Evolutionary conservation across 2,797 vertebrate species (phyloP).

Genomic region (Buphagus erythrorhynchus): DNA sequence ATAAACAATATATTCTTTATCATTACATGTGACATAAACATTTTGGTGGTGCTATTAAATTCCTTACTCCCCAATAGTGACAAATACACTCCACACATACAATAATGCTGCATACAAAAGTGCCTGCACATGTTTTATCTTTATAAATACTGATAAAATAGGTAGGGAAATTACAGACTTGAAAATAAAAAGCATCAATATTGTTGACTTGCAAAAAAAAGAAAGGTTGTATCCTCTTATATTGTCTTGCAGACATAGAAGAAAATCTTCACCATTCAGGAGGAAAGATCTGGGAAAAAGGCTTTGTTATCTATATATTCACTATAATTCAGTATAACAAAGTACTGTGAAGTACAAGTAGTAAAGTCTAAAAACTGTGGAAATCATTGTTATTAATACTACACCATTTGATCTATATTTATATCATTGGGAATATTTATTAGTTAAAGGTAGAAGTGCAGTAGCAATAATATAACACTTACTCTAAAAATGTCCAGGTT

Average conservation of each 20-base stretch:
- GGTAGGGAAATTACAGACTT: constrained; percentile 16
- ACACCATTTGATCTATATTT: not conserved
- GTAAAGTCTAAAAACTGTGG: not conserved
- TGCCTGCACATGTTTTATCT: not conserved
- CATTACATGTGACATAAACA: not conserved
- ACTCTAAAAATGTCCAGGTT: not conserved
- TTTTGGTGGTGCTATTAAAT: not conserved
- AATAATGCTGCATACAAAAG: not conserved
- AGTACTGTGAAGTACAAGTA: not conserved
- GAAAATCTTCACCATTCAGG: constrained; percentile 1
- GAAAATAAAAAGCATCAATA: constrained; percentile 37
- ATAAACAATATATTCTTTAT: not conserved
- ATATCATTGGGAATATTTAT: not conserved
- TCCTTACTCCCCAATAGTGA: not conserved
- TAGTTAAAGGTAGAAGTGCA: not conserved
- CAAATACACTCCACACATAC: not conserved
- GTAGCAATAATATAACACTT: not conserved
- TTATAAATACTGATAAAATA: constrained; percentile 19
- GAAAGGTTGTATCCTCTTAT: not conserved
- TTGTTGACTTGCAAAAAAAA: not conserved
- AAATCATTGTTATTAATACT: not conserved
- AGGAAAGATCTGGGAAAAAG: not conserved
- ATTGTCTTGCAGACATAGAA: constrained; percentile 5
- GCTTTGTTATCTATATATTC: not conserved
- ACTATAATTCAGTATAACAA: constrained; percentile 2